These are phyloP conservation scores for Dinothrombium tinctorium DNA, from an alignment of 1,140 invertebrate species.

Conservation along the genomic window DNA sequence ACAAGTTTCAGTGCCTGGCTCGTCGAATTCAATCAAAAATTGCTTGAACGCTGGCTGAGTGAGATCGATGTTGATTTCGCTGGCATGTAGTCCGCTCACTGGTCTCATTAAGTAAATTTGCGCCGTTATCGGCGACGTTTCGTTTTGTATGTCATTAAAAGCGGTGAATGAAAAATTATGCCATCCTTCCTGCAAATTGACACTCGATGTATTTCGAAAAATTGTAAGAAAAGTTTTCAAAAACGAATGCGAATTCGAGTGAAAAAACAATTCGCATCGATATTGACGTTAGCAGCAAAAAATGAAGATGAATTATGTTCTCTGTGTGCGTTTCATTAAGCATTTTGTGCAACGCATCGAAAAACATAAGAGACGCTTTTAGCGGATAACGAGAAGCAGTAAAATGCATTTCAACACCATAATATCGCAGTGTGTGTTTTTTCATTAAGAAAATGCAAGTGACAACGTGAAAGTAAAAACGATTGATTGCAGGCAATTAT, in stretches of 20 bases:
- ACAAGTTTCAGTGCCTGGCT: slow-evolving; percentile 20
- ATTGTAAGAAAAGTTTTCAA: not conserved
- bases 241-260: not conserved
- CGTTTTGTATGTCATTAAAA: slow-evolving; percentile 17
- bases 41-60: slow-evolving; percentile 13
- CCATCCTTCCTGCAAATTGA: slow-evolving; percentile 12
- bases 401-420: too few relatives aligned
- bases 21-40: slow-evolving; percentile 13
- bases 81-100: slow-evolving; percentile 13
- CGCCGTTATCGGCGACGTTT: slow-evolving; percentile 12
- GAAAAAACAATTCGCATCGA: not conserved
- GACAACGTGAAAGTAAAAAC: too few relatives aligned
- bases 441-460: too few relatives aligned
- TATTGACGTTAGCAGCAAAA: not conserved
- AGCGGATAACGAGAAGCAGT: too few relatives aligned
- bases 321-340: too few relatives aligned
- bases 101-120: slow-evolving; percentile 16
- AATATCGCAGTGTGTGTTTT: too few relatives aligned
- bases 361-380: too few relatives aligned
- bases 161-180: slow-evolving; percentile 17
- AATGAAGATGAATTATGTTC: not conserved
- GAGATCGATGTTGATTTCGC: slow-evolving; percentile 14
- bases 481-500: too few relatives aligned
- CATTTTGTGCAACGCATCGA: too few relatives aligned
- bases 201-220: not conserved